Evolutionary conservation across 92 coral and sea anemone genomes (phyloP).

Genomic region (Bergia puertoricense): DNA sequence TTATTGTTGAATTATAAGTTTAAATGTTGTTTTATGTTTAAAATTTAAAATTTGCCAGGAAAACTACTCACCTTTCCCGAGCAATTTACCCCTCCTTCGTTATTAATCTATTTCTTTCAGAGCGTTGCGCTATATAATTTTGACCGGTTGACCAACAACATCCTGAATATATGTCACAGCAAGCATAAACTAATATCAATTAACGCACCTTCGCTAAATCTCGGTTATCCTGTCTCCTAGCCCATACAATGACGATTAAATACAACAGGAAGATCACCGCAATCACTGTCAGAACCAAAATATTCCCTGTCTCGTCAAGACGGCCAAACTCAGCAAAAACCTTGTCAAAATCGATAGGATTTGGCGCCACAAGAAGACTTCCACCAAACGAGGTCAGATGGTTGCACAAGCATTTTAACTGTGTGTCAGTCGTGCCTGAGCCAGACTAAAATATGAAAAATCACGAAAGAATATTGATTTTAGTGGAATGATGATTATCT

Average conservation of each 20-base stretch:
- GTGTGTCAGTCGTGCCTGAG: not conserved
- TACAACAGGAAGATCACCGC: not conserved
- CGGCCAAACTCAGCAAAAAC: not conserved
- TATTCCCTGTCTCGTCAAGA: not conserved
- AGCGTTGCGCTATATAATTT: too few species aligned
- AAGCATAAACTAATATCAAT: not conserved
- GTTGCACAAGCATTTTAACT: not conserved
- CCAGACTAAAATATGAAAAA: not conserved
- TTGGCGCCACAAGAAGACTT: not conserved
- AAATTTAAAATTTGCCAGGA: too few species aligned
- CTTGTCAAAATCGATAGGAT: not conserved
- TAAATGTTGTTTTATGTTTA: too few species aligned
- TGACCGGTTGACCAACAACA: too few species aligned
- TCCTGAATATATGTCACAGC: too few species aligned
- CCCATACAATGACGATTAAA: not conserved
- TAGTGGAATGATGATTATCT: too few species aligned
- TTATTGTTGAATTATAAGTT: too few species aligned
- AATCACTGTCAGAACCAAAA: not conserved
- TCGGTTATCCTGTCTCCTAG: not conserved
- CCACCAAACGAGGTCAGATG: constrained; percentile 20
- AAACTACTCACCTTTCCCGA: too few species aligned
- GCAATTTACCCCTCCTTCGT: too few species aligned
- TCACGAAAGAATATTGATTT: too few species aligned
- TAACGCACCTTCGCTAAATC: not conserved
- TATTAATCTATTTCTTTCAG: too few species aligned